Percentiles rank a stretch among this genome's conserved stretches.
These are phyloP conservation scores for Hybos culiciformis DNA, from an alignment of 2,888 invertebrate species.

Conservation along the genomic window DNA sequence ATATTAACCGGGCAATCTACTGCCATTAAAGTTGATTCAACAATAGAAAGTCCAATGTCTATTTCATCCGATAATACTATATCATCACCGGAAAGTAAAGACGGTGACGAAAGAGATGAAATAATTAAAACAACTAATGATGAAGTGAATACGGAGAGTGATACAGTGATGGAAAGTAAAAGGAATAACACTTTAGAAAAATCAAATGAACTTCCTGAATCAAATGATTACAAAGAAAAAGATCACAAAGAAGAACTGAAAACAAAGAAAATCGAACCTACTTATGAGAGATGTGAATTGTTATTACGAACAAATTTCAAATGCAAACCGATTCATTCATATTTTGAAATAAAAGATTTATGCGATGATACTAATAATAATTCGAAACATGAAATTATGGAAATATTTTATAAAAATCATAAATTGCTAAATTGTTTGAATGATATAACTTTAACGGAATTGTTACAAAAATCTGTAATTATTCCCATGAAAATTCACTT, in stretches of 20 bases:
- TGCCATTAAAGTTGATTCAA: slow-evolving; percentile 18
- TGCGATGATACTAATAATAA: neutral
- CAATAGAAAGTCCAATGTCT: slow-evolving; percentile 24
- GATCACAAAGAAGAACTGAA: neutral
- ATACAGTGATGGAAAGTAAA: slow-evolving; percentile 12
- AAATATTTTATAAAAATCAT: slow-evolving; percentile 14
- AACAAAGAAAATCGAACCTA: slow-evolving; percentile 8
- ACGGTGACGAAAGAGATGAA: slow-evolving; percentile 5
- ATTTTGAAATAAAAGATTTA: slow-evolving; percentile 18
- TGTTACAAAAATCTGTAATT: slow-evolving; percentile 51
- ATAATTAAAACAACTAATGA: slow-evolving; percentile 8
- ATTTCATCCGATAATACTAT: slow-evolving; percentile 23
- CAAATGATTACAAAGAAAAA: neutral
- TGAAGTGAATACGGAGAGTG: slow-evolving; percentile 10
- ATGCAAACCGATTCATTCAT: slow-evolving; percentile 18
- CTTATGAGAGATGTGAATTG: slow-evolving; percentile 21
- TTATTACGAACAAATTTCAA: slow-evolving; percentile 22
- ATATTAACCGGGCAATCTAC: slow-evolving; percentile 20
- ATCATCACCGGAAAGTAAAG: no score
- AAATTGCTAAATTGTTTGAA: slow-evolving; percentile 19
- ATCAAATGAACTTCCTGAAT: neutral
- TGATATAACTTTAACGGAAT: slow-evolving; percentile 38
- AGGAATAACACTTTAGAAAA: no score
- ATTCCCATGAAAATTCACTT: slow-evolving; percentile 54
- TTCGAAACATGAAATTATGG: slow-evolving; percentile 5